These are phyloP conservation scores for Coptodon bakossiorum DNA, from an alignment of 2,113 vertebrate genomes.

Conservation along the genomic window DNA sequence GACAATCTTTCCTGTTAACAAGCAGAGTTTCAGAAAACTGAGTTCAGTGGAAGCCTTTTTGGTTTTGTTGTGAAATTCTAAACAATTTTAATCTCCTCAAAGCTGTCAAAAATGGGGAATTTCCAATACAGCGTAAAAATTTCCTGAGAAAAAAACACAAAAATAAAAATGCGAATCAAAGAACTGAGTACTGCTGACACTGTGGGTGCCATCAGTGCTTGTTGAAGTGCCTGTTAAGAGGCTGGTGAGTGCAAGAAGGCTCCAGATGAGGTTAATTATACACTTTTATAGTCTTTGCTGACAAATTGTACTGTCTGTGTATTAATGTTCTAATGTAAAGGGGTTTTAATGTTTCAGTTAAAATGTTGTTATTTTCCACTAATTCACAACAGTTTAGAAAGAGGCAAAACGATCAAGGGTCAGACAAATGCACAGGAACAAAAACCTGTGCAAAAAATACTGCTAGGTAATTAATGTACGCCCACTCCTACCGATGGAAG, in stretches of 20 bases:
- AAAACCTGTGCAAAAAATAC: neutral
- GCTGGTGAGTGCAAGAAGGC: neutral
- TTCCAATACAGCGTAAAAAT: neutral
- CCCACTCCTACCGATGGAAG: neutral
- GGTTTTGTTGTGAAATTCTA: neutral
- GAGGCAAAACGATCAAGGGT: neutral
- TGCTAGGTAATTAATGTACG: neutral
- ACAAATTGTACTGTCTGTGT: neutral
- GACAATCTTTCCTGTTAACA: neutral
- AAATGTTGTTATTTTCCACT: neutral
- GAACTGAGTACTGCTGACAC: neutral
- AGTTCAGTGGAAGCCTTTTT: neutral
- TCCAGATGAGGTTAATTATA: slow-evolving; percentile 17
- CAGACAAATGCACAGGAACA: neutral
- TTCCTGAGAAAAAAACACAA: neutral
- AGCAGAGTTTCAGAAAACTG: neutral
- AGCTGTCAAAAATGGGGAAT: neutral
- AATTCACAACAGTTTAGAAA: neutral
- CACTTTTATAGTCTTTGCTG: neutral
- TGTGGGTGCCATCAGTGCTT: neutral
- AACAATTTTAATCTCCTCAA: neutral
- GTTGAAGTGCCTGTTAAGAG: neutral
- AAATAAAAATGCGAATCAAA: neutral
- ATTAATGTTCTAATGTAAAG: neutral
- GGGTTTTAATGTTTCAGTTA: neutral